phyloP scores from a whole-genome alignment of 2,797 vertebrate species.

The Sardinella longiceps region DNA sequence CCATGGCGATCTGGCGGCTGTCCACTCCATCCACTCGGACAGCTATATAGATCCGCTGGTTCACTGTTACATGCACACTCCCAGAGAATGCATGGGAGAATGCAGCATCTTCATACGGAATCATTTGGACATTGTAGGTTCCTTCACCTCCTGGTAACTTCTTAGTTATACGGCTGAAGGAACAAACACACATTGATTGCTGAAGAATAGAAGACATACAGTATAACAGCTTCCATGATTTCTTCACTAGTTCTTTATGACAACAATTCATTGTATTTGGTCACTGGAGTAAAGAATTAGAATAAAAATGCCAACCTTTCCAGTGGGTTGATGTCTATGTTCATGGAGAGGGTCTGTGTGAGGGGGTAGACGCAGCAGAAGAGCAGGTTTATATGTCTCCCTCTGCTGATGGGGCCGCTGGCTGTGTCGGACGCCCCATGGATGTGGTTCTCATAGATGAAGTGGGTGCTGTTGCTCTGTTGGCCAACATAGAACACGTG shows the following conservation, averaged over 20 bases:
- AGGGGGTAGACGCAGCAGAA: constrained; percentile 69
- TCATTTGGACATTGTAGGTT: constrained; percentile 59
- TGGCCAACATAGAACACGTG: not conserved
- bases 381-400: constrained; percentile 54
- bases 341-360: constrained; percentile 64
- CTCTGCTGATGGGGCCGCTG: constrained; percentile 54
- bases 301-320: constrained; percentile 58
- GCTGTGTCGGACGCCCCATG: constrained; percentile 51
- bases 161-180: constrained; percentile 54
- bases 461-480: constrained; percentile 73
- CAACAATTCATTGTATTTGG: not conserved
- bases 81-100: constrained; percentile 55
- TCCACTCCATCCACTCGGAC: constrained; percentile 63
- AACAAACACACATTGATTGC: not conserved
- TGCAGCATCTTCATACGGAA: constrained; percentile 57
- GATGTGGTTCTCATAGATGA: constrained; percentile 71
- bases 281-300: not conserved
- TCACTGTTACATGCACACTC: constrained; percentile 44
- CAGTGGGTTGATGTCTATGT: constrained; percentile 60
- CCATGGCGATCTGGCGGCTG: constrained; percentile 55
- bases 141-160: constrained; percentile 61
- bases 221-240: no score
- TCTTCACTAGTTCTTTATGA: no score
- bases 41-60: constrained; percentile 64
- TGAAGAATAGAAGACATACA: not conserved